Base-by-base conservation (phyloP, 1,140 invertebrate species). In the Drosophila ambigua region DNA sequence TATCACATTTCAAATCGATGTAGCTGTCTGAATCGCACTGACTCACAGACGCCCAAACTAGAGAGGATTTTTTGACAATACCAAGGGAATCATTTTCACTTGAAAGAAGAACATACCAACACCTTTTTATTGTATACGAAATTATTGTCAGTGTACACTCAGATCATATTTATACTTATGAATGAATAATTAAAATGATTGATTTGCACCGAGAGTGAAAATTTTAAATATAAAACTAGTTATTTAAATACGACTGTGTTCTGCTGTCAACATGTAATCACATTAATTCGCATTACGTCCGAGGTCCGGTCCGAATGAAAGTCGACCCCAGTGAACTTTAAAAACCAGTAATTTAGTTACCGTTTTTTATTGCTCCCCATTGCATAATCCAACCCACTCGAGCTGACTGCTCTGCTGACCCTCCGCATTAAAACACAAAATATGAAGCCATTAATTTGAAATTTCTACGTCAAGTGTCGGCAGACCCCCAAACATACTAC, bases 361-460 rank as follows among this genome's bases (percentile, higher is more conserved):
- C 52, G 16, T 44, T 50, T 43, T 71, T 64, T 61, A 61, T 64
- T 69, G 65, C 54, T 39, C 39, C 28, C 48, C 35, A 51, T 79
- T 79, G 60, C 77, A 76, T 72, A 76, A 79, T 61, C 55, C 46
- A 20, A 43, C 58, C 13, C 8, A 13, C 28, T 39, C 49, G 24
- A 9, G 28, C 28, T 65, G 52, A 57, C 9, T 52, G 45, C 64
- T 63, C 44, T 59, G 48, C 54, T 72, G 57, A 79, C 62, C 75
- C 57, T 51, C 41, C 49, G 50, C 59, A 84, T 76, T 58, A 77
- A 63, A 66, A 39, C 35, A 52, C 46, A 39, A 62, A 74, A 85
- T 78, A 87, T 71, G 52, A 71, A 64, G 59, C 71, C 58, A 87
- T 81, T 77, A 60, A 77, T 71, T 67, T 81, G 16, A 61, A 64